Conservation (phyloP, 1,140 invertebrate genomes). For the Orius laevigatus region DNA sequence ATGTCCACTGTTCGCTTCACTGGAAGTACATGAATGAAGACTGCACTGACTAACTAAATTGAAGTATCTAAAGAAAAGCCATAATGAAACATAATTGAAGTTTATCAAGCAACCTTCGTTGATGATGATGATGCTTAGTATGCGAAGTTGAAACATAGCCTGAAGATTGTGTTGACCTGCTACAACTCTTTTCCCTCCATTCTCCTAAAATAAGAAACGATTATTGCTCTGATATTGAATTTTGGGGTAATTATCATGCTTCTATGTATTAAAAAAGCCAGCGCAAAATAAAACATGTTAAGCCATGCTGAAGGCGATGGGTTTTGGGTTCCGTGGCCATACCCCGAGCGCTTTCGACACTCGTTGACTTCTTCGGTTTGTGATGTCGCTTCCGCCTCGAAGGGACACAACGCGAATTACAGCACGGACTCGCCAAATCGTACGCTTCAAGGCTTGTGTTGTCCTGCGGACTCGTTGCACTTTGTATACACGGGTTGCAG, state of each 20-base stretch:
- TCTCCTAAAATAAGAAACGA: conserved; percentile 1
- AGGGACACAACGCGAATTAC: conserved; percentile 60
- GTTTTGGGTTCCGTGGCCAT: not conserved
- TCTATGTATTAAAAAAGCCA: not conserved
- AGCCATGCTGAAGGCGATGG: not conserved
- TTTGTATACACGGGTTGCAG: conserved; percentile 52
- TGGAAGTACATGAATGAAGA: conserved; percentile 61
- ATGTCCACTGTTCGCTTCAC: conserved; percentile 34
- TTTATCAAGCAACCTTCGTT: conserved; percentile 4
- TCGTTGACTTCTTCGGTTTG: conserved; percentile 15
- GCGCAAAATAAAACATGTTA: not conserved
- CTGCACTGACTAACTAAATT: conserved; percentile 50
- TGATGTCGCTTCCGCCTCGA: conserved; percentile 25
- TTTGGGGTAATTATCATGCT: not conserved
- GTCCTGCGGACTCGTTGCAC: conserved; percentile 37
- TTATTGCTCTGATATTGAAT: not conserved
- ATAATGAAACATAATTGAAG: not conserved
- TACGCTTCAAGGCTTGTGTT: conserved; percentile 64
- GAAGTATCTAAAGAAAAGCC: conserved; percentile 15
- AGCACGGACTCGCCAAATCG: conserved; percentile 65
- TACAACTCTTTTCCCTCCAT: conserved; percentile 12
- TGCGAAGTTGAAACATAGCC: conserved; percentile 11
- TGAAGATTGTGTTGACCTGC: conserved; percentile 2
- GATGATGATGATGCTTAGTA: conserved; percentile 13
- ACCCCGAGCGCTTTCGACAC: conserved; percentile 10